Base-by-base conservation (phyloP, 2,797 vertebrate genomes). In the Balearica regulorum region DNA sequence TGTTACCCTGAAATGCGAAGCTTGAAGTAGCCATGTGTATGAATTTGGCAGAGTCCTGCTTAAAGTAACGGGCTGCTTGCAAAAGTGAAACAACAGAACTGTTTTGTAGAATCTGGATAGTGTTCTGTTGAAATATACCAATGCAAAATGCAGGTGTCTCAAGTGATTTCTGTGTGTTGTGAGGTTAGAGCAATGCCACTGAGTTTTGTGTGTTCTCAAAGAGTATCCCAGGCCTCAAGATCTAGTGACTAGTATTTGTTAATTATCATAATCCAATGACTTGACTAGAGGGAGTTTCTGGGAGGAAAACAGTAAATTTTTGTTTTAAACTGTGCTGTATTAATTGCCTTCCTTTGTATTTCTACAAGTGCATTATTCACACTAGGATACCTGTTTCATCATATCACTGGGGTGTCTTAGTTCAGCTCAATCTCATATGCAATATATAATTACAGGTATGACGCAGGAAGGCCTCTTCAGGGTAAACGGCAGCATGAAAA, bases 381-480 rank as follows among this genome's bases (percentile, higher is more conserved):
- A 31, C 16, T 46, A 37, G 69, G 78, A 15, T 71, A 49, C 41
- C 39, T 81, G 25, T 93, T 93, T 76, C 17, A 16, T 84, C 7
- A 0, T 75, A 6, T 66, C 37, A n/a, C 20, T 44, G 48, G 43
- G 46, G 25, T 75, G 41, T 65, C 49, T 49, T 58, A 43, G 66
- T 28, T 58, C 49, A 79, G 65, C 13, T 61, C 31, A 62, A 5
- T 79, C 71, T 82, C 21, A 7, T 33, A 11, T 76, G 44, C 25
- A 12, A 24, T 72, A 2, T 91, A 0, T 81, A 41, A 73, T 96
- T 97, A 8, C 97, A 99, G 99, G 98, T 54, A 98, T 99, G 93
- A 97, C 97, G 1, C 99, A 99, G 92, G 99, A 99, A 94, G 99
- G 99, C 41, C 98, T 99, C 90, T 99, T 99, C 97, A 97, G 99